Evolutionary conservation across 2,888 invertebrate genomes (phyloP), one percentile per base, ranked within the genome.

Genomic region (Epirrita christyi): DNA sequence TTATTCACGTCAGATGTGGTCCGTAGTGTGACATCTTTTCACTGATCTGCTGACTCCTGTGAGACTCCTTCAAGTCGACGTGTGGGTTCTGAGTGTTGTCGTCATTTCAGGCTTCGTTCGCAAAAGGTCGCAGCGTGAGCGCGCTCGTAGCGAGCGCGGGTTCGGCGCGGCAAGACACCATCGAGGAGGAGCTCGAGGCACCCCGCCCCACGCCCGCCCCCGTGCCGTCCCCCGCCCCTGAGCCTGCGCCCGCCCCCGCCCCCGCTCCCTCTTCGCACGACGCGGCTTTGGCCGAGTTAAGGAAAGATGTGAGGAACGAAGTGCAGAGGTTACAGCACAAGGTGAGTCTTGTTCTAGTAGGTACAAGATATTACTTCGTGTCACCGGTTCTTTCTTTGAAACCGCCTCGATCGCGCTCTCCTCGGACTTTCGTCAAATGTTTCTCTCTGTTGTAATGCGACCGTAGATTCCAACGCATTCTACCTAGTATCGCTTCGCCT

Each of bases 181-280:
- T 97, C 71, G 96, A 96, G 78, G 96, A 96, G 80, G 93, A 93
- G 62, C 91, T 93, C 54, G 94, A 94, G 41, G 94, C 93, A 68
- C 82, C 88, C 69, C 76, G 78, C 74, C 21, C 28, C 47, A 8
- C 51, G 28, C 11, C 68, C 79, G 54, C 75, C 14, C 21, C 28
- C 38, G 3, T 47, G 32, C n/a, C 68, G 78, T 51, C 75, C 2
- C 64, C 76, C 58, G 68, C 37, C 52, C 70, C 42, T 49, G 70
- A 57, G 70, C 72, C 72, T 76, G 72, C 65, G 10, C 15, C 44
- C 8, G 36, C 36, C n/a, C 43, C 72, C 71, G 79, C 72, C 57
- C 72, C 43, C 76, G 84, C 54, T 71, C 82, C 54, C 27, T 70
- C 78, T 34, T 81, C 93, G 54, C 88, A 88, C 78, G 94, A 93